phyloP scores from a whole-genome alignment of 2,797 vertebrate genomes.

The Bryconaethiops microstoma region DNA sequence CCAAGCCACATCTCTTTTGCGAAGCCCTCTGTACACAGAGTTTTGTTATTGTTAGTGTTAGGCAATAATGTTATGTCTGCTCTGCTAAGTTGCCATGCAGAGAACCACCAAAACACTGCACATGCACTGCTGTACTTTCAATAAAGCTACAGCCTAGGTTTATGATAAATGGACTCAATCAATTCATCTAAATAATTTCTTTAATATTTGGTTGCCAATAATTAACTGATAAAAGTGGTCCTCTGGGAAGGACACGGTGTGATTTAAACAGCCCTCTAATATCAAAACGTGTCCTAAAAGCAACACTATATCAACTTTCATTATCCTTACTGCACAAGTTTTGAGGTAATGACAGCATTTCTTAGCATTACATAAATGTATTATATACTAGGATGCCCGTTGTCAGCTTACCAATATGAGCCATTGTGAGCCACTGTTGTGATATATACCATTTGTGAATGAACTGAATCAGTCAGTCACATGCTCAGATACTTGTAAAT shows the following conservation, averaged over 20 bases:
- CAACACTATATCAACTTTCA: background rate
- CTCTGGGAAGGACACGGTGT: background rate
- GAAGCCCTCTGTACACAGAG: background rate
- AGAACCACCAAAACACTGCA: background rate
- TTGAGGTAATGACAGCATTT: background rate
- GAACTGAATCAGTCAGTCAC: too few relatives aligned
- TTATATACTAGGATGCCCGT: background rate
- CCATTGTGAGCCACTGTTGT: too few relatives aligned
- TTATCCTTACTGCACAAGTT: background rate
- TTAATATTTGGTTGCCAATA: background rate
- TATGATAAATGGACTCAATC: background rate
- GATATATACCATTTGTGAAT: too few relatives aligned
- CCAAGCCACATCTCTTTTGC: background rate
- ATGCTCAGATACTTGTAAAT: background rate
- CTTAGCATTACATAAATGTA: background rate
- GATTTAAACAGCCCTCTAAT: background rate
- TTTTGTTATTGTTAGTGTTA: constrained; percentile 30
- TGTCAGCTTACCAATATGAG: background rate
- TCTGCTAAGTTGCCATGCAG: background rate
- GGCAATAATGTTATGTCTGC: background rate
- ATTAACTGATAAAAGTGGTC: background rate
- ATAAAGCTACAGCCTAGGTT: background rate
- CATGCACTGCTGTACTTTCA: background rate
- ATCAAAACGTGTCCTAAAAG: background rate
- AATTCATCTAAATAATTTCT: background rate